Evolutionary conservation across 2,113 vertebrate genomes (phyloP).

Genomic region (Coturnix japonica): DNA sequence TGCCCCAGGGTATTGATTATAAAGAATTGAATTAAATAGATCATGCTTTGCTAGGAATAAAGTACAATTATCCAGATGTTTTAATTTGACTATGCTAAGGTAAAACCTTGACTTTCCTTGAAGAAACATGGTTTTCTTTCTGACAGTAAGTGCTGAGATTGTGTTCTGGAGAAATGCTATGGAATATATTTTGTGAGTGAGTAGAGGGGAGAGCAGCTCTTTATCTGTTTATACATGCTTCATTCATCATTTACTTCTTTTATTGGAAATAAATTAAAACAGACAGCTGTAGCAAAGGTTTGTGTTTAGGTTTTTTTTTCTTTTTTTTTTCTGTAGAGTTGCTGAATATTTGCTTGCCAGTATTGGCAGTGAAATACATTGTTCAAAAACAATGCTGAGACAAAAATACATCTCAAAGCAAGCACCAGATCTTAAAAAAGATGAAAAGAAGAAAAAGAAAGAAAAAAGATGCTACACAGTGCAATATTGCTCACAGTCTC

Average conservation of each 20-base stretch:
- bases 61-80: constrained; percentile 14
- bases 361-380: background rate
- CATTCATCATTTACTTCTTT: constrained; percentile 2
- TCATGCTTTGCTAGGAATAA: constrained; percentile 25
- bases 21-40: constrained; percentile 40
- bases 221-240: background rate
- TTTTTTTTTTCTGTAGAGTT: background rate
- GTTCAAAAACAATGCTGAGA: background rate
- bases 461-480: background rate
- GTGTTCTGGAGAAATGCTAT: background rate
- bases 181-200: background rate
- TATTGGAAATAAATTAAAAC: constrained; percentile 41
- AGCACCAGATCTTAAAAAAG: background rate
- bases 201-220: background rate
- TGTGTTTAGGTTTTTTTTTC: rapidly evolving
- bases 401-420: background rate
- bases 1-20: background rate
- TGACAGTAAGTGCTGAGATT: background rate
- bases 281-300: background rate
- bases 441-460: background rate
- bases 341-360: constrained; percentile 46
- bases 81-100: constrained; percentile 3
- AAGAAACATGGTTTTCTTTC: constrained; percentile 2
- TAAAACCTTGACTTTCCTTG: background rate
- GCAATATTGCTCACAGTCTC: background rate